Percentiles rank a stretch among this genome's conserved stretches.
phyloP scores from a whole-genome alignment of 2,888 invertebrate genomes.

The Cheilosia vulpina region DNA sequence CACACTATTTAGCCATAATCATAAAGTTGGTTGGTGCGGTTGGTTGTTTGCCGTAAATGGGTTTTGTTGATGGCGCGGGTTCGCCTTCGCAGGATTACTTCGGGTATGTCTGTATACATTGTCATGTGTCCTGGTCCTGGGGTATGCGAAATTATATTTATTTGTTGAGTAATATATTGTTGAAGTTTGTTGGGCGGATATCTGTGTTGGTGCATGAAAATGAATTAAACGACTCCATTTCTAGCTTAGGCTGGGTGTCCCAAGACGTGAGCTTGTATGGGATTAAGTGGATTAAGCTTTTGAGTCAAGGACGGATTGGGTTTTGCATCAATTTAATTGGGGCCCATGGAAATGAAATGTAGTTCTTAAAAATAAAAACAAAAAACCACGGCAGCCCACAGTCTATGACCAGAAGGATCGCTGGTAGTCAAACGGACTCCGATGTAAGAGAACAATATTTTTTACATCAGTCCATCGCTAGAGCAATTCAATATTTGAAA shows the following conservation, averaged over 20 bases:
- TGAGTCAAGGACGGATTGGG: no score
- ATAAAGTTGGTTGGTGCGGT: conserved; percentile 47
- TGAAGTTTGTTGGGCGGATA: conserved; percentile 40
- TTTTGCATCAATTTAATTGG: no score
- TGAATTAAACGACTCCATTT: conserved; percentile 41
- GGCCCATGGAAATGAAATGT: no score
- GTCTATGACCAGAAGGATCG: no score
- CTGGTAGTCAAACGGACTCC: no score
- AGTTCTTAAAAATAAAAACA: no score
- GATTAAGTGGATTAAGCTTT: background rate
- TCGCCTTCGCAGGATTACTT: background rate
- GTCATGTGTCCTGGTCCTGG: conserved; percentile 36
- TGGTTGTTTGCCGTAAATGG: conserved; percentile 24
- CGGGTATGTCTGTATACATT: conserved; percentile 13
- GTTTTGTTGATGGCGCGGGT: background rate
- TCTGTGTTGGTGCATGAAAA: conserved; percentile 33
- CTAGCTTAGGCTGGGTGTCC: background rate
- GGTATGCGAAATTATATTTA: conserved; percentile 51
- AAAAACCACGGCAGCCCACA: no score
- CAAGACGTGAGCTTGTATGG: background rate
- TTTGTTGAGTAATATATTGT: conserved; percentile 49
- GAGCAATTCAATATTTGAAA: no score
- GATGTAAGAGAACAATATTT: no score
- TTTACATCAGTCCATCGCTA: no score
- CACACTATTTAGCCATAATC: conserved; percentile 61